Evolutionary conservation across 2,797 vertebrate genomes (phyloP).

Genomic region (Adrianichthys oophorus): DNA sequence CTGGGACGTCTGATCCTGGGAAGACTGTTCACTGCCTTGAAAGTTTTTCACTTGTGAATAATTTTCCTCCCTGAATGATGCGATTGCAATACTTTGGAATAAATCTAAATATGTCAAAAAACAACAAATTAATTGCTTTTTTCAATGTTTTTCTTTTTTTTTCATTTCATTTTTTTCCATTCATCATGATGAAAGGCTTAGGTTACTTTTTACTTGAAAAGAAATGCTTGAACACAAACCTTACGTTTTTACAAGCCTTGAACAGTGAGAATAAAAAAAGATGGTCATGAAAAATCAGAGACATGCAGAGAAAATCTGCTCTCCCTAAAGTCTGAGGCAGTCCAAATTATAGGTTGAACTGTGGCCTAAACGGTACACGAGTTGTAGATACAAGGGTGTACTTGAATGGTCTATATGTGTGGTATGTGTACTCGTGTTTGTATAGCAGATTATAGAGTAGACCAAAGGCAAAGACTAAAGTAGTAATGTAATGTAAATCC

Average conservation of each 20-base stretch:
- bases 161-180: too few species aligned
- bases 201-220: too few species aligned
- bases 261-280: slow-evolving; percentile 42
- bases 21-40: too few species aligned
- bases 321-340: slow-evolving; percentile 38
- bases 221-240: background rate
- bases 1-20: too few species aligned
- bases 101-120: too few species aligned
- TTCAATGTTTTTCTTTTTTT: too few species aligned
- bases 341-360: slow-evolving; percentile 67
- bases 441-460: slow-evolving; percentile 58
- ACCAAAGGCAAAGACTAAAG: slow-evolving; percentile 32
- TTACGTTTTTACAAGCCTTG: slow-evolving; percentile 24
- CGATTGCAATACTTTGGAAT: too few species aligned
- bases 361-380: slow-evolving; percentile 39
- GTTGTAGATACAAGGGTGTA: slow-evolving; percentile 48
- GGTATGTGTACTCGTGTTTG: slow-evolving; percentile 52
- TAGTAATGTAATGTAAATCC: slow-evolving; percentile 48
- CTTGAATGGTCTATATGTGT: slow-evolving; percentile 50
- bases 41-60: too few species aligned
- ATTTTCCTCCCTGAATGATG: too few species aligned
- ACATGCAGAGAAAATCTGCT: slow-evolving; percentile 31
- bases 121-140: too few species aligned
- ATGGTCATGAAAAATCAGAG: slow-evolving; percentile 14
- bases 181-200: too few species aligned